These are phyloP conservation scores for Lasioglossum pauxillum DNA, from an alignment of 2,888 invertebrate genomes.

Conservation along the genomic window DNA sequence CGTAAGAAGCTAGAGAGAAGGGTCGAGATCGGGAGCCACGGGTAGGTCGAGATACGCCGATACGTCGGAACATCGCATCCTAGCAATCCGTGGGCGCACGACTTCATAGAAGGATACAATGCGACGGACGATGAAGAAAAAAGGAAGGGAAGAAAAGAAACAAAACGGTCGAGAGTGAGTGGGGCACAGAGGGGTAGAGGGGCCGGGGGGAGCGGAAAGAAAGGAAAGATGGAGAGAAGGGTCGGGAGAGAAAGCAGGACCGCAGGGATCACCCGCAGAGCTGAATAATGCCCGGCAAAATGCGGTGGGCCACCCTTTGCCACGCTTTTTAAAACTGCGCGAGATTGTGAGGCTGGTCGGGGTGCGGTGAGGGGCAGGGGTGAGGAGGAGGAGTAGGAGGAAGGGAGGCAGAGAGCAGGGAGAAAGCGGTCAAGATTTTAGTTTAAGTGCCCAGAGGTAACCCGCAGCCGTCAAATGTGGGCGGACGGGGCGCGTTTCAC, in stretches of 20 bases:
- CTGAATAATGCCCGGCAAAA: constrained; percentile 81
- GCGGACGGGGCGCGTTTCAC: constrained; percentile 78
- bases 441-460: constrained; percentile 75
- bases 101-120: constrained; percentile 71
- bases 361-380: not conserved
- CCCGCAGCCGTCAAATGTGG: constrained; percentile 80
- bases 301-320: constrained; percentile 82
- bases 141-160: constrained; percentile 43
- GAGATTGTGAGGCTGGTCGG: constrained; percentile 46
- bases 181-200: not conserved
- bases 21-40: constrained; percentile 18
- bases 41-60: constrained; percentile 32
- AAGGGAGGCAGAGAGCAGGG: constrained; percentile 11
- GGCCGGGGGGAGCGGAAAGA: constrained; percentile 16
- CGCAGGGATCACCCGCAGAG: constrained; percentile 81
- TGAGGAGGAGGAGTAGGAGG: not conserved
- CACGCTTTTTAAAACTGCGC: constrained; percentile 74
- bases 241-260: constrained; percentile 73
- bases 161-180: constrained; percentile 44
- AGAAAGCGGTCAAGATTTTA: constrained; percentile 71
- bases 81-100: constrained; percentile 53
- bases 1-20: constrained; percentile 3
- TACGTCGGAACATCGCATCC: constrained; percentile 64
- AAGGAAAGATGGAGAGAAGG: constrained; percentile 63
- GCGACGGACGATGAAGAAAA: constrained; percentile 38